Evolutionary conservation across 1,140 invertebrate species (phyloP).

Genomic region (Bombus huntii): DNA sequence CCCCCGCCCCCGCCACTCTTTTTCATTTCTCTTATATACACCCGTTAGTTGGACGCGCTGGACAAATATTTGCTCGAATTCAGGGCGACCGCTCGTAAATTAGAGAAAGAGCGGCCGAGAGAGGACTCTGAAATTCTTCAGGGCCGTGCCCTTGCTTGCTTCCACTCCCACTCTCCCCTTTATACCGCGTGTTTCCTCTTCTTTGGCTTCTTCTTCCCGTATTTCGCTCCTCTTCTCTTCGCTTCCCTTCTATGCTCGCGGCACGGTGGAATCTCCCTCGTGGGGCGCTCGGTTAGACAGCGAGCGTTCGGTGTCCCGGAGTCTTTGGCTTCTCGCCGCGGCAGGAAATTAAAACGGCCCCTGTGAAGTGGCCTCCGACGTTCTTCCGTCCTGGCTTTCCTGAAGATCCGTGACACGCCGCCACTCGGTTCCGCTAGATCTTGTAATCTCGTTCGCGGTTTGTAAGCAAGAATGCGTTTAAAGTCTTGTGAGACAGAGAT

Average conservation of each 20-base stretch:
- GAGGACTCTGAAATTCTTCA: slow-evolving; percentile 57
- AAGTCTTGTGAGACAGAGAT: background rate
- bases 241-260: background rate
- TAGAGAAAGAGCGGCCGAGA: slow-evolving; percentile 51
- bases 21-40: slow-evolving; percentile 26
- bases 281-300: slow-evolving; percentile 13
- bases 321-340: slow-evolving; percentile 33
- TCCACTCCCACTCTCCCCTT: background rate
- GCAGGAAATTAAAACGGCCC: slow-evolving; percentile 53
- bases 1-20: background rate
- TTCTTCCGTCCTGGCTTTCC: slow-evolving; percentile 25
- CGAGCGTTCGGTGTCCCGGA: slow-evolving; percentile 2
- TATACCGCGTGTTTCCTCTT: background rate
- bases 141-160: background rate
- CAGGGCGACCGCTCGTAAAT: slow-evolving; percentile 64
- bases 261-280: background rate
- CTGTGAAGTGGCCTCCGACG: background rate
- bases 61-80: slow-evolving; percentile 73
- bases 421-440: background rate
- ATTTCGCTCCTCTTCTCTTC: background rate
- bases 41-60: slow-evolving; percentile 65
- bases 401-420: slow-evolving; percentile 25
- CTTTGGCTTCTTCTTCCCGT: background rate
- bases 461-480: too few relatives aligned
- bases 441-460: slow-evolving; percentile 17